Conservation (phyloP, 2,888 invertebrate genomes). For the Plagodis dolabraria region DNA sequence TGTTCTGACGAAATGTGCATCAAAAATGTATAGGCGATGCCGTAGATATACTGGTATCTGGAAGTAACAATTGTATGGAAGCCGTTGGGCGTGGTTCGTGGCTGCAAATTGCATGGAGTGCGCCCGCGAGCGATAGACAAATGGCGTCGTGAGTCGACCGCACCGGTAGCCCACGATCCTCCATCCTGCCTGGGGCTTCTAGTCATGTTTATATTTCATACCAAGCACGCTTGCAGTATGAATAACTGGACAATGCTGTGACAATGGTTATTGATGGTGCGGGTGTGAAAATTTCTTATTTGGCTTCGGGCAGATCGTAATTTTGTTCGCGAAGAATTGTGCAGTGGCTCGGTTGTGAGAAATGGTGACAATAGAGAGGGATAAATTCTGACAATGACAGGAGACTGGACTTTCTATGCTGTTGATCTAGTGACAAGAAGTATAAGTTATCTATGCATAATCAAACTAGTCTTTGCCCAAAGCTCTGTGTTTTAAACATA, state of each 20-base stretch:
- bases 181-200: conserved; percentile 43
- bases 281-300: conserved; percentile 37
- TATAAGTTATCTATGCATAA: not conserved
- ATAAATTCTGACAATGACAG: conserved; percentile 24
- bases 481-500: too few species aligned
- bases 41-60: conserved; percentile 33
- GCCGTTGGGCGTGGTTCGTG: conserved; percentile 71
- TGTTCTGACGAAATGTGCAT: conserved; percentile 4
- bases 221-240: conserved; percentile 33
- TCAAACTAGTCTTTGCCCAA: too few species aligned
- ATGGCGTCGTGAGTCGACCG: conserved; percentile 78
- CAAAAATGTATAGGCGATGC: conserved; percentile 25
- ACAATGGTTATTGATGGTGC: conserved; percentile 40
- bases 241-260: conserved; percentile 40
- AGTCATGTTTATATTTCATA: conserved; percentile 36
- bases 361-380: conserved; percentile 23
- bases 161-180: conserved; percentile 78
- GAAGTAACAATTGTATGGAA: conserved; percentile 71
- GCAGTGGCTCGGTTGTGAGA: conserved; percentile 28
- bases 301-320: conserved; percentile 34
- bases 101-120: conserved; percentile 76
- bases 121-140: conserved; percentile 71
- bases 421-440: conserved; percentile 1
- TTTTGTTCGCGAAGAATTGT: conserved; percentile 22
- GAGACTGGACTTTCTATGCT: conserved; percentile 19